phyloP scores from a whole-genome alignment of 2,797 vertebrate genomes.

The Emys orbicularis region DNA sequence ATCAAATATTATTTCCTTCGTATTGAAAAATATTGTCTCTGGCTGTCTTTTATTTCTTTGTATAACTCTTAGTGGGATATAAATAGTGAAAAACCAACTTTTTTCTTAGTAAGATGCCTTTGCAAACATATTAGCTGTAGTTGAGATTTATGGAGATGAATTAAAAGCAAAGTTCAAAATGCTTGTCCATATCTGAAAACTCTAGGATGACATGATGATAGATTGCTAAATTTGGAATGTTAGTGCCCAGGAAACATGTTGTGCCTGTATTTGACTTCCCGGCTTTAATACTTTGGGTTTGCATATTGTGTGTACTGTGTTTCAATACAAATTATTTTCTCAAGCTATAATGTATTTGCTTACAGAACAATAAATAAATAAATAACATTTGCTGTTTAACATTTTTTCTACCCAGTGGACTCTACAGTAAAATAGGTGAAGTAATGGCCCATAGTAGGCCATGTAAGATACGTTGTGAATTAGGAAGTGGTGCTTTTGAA shows the following conservation, averaged over 20 bases:
- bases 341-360: no score
- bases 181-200: neutral
- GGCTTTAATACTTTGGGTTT: neutral
- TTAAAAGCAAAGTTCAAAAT: neutral
- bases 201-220: neutral
- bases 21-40: neutral
- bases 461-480: neutral
- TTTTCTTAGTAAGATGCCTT: neutral
- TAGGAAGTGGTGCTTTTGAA: neutral
- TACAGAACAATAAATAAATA: no score
- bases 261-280: neutral
- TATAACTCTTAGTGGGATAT: neutral
- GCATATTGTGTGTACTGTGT: neutral
- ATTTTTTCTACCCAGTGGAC: neutral
- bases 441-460: conserved; percentile 18
- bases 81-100: neutral
- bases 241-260: neutral
- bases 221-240: neutral
- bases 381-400: neutral
- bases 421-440: neutral
- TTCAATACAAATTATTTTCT: neutral
- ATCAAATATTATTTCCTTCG: conserved; percentile 29
- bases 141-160: neutral
- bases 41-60: conserved; percentile 13
- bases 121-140: neutral